Evolutionary conservation across 2,888 invertebrate species (phyloP).

Genomic region (Aphelenchoides bicaudatus): DNA sequence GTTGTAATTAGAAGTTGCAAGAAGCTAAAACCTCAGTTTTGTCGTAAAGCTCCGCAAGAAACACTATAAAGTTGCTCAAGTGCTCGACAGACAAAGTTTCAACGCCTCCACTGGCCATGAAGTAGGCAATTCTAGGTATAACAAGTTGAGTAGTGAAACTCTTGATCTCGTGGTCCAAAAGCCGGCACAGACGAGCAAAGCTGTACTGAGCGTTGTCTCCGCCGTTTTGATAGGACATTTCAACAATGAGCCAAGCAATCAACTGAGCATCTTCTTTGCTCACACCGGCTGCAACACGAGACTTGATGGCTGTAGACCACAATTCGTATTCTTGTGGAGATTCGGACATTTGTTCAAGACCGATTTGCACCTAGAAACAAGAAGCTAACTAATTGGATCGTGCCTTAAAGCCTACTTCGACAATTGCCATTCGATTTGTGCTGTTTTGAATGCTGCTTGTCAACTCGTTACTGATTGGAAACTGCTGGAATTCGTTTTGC

Average conservation of each 20-base stretch:
- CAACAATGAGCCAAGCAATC: slow-evolving; percentile 14
- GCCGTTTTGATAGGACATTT: slow-evolving; percentile 16
- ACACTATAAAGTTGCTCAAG: slow-evolving; percentile 11
- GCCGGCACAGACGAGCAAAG: slow-evolving; percentile 24
- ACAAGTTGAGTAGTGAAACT: slow-evolving; percentile 8
- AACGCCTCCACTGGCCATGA: slow-evolving; percentile 7
- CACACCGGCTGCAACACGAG: neutral
- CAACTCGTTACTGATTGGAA: slow-evolving; percentile 10
- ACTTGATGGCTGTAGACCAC: slow-evolving; percentile 22
- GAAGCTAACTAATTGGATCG: neutral
- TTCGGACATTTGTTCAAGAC: slow-evolving; percentile 25
- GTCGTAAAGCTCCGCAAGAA: slow-evolving; percentile 26
- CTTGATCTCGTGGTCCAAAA: slow-evolving; percentile 16
- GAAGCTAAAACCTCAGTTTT: slow-evolving; percentile 20
- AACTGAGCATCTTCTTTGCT: slow-evolving; percentile 3
- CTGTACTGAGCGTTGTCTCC: slow-evolving; percentile 23
- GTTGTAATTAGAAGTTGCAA: neutral
- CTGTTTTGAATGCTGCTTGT: slow-evolving; percentile 1
- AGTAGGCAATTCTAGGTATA: slow-evolving; percentile 17
- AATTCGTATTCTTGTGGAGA: slow-evolving; percentile 23
- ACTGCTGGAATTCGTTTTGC: slow-evolving; percentile 13
- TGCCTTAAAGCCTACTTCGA: slow-evolving; percentile 5
- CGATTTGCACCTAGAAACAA: slow-evolving; percentile 27
- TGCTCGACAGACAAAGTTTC: slow-evolving; percentile 17
- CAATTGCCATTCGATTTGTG: slow-evolving; percentile 9